A percentile compares a stretch with the other conserved stretches of the same genome.
phyloP scores from a whole-genome alignment of 2,797 vertebrate species.

The Pempheris klunzingeri region DNA sequence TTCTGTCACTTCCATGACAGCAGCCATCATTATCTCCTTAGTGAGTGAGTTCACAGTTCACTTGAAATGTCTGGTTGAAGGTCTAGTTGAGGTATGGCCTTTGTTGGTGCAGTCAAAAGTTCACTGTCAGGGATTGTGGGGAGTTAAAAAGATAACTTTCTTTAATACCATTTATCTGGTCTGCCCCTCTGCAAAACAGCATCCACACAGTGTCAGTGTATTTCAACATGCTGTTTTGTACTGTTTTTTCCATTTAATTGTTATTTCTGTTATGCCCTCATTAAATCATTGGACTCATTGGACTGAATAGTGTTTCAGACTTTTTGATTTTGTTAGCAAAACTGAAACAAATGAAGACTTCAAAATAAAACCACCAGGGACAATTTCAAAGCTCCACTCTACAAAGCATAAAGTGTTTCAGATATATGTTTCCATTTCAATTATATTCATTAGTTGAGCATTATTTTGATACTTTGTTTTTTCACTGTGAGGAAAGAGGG shows the following conservation, averaged over 20 bases:
- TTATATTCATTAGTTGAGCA: no score
- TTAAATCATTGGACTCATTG: neutral
- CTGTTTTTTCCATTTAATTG: neutral
- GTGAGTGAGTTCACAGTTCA: conserved; percentile 44
- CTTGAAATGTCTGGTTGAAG: conserved; percentile 36
- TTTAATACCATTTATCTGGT: neutral
- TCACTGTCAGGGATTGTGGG: neutral
- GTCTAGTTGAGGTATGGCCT: conserved; percentile 34
- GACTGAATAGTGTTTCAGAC: neutral
- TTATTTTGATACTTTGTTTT: conserved; percentile 5
- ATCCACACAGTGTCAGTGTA: neutral
- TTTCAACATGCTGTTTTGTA: neutral
- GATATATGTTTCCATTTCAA: no score
- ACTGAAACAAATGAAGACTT: conserved; percentile 14
- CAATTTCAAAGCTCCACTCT: neutral
- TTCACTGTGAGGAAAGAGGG: neutral
- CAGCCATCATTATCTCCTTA: conserved; percentile 50
- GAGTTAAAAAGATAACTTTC: neutral
- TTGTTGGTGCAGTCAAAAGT: conserved; percentile 26
- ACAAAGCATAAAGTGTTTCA: neutral
- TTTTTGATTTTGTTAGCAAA: neutral
- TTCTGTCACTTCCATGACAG: conserved; percentile 51
- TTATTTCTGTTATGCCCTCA: neutral
- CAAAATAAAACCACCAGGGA: neutral
- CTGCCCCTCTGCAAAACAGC: neutral